A percentile compares a stretch with the other conserved stretches of the same genome.
Evolutionary conservation across 2,113 vertebrate species (phyloP).

Genomic region (Pterophyllum scalare): DNA sequence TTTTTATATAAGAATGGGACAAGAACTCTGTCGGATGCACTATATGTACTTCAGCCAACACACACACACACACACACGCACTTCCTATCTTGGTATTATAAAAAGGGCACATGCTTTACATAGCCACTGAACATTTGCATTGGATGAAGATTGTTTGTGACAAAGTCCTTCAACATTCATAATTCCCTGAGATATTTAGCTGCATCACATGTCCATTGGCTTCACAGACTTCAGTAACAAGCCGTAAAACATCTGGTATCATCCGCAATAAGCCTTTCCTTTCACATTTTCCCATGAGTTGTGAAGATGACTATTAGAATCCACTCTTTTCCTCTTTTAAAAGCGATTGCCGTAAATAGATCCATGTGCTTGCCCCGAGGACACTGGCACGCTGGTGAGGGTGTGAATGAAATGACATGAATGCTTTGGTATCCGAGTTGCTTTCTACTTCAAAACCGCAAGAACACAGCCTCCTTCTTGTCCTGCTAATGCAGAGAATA

Average conservation of each 20-base stretch:
- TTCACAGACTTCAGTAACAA: background rate
- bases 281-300: background rate
- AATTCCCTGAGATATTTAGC: background rate
- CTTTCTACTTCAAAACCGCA: background rate
- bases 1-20: background rate
- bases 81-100: background rate
- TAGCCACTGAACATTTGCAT: background rate
- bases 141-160: slow-evolving; percentile 17
- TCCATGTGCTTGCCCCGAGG: slow-evolving; percentile 31
- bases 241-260: background rate
- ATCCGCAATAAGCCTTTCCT: background rate
- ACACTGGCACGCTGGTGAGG: slow-evolving; percentile 23
- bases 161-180: slow-evolving; percentile 44
- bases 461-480: background rate
- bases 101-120: background rate
- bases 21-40: background rate
- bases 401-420: slow-evolving; percentile 41
- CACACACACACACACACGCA: background rate
- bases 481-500: slow-evolving; percentile 41
- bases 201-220: slow-evolving; percentile 8
- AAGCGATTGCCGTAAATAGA: slow-evolving; percentile 11
- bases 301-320: background rate
- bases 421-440: slow-evolving; percentile 26
- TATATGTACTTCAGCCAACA: background rate
- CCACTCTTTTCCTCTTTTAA: background rate